phyloP scores from a whole-genome alignment of 2,113 vertebrate genomes.

The Oncorhynchus keta region DNA sequence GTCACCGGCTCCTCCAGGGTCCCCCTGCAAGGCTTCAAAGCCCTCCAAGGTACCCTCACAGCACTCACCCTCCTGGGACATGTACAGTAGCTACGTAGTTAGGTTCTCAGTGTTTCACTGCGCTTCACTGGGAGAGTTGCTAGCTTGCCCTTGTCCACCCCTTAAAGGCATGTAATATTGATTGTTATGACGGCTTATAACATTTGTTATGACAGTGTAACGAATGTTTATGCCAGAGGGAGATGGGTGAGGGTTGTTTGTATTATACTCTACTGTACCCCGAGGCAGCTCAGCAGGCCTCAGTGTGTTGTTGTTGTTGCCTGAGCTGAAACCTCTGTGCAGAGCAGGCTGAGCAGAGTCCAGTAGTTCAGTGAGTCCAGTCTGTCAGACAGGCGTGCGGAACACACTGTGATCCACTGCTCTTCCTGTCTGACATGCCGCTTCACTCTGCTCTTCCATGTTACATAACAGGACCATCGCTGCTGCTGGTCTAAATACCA shows the following conservation, averaged over 20 bases:
- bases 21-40: conserved; percentile 98
- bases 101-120: background rate
- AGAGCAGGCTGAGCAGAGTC: background rate
- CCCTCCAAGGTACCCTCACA: conserved; percentile 84
- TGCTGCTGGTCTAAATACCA: conserved; percentile 28
- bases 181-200: background rate
- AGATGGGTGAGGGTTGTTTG: background rate
- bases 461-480: conserved; percentile 10
- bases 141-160: background rate
- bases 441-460: background rate
- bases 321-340: conserved; percentile 30
- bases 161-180: background rate
- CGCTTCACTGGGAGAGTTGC: background rate
- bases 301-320: background rate
- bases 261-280: background rate
- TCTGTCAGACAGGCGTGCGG: conserved; percentile 34
- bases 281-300: background rate
- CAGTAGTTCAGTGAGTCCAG: conserved; percentile 31
- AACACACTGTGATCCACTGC: conserved; percentile 7
- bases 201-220: background rate
- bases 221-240: background rate
- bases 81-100: background rate
- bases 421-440: conserved; percentile 29
- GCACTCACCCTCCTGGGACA: background rate
- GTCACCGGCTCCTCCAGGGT: conserved; percentile 96